A percentile compares a stretch with the other conserved stretches of the same genome.
Conservation (phyloP, 1,140 invertebrate species). For the Orussus abietinus region DNA sequence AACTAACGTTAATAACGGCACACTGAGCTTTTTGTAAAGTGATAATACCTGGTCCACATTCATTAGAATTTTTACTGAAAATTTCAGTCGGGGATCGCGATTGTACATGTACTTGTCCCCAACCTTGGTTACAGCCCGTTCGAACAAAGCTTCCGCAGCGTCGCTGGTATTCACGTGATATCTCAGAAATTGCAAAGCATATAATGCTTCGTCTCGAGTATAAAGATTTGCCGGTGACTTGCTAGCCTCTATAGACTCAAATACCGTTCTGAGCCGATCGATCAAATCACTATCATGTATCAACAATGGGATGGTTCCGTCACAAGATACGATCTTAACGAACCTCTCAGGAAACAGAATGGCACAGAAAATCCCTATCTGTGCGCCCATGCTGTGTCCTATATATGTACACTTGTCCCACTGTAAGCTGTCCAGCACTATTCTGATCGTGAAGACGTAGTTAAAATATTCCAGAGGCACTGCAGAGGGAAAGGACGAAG, state of each 20-base stretch:
- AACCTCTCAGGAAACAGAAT: slow-evolving; percentile 54
- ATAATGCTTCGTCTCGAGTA: slow-evolving; percentile 53
- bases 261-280: slow-evolving; percentile 25
- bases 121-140: slow-evolving; percentile 43
- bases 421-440: slow-evolving; percentile 56
- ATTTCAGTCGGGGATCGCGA: slow-evolving; percentile 39
- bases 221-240: slow-evolving; percentile 39
- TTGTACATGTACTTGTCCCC: slow-evolving; percentile 37
- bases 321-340: slow-evolving; percentile 54
- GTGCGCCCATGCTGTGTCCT: slow-evolving; percentile 60
- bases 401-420: slow-evolving; percentile 57
- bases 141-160: slow-evolving; percentile 52
- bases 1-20: slow-evolving; percentile 34
- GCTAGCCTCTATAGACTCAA: slow-evolving; percentile 23
- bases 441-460: slow-evolving; percentile 51
- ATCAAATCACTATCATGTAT: slow-evolving; percentile 31
- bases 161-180: slow-evolving; percentile 36
- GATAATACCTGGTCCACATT: slow-evolving; percentile 15
- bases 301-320: slow-evolving; percentile 44
- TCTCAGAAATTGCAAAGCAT: slow-evolving; percentile 42
- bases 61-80: slow-evolving; percentile 12
- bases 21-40: slow-evolving; percentile 20
- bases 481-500: slow-evolving; percentile 58
- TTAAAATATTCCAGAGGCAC: slow-evolving; percentile 47
- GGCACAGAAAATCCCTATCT: slow-evolving; percentile 47